Conservation (phyloP, 2,113 vertebrate species). For the Fulica atra region DNA sequence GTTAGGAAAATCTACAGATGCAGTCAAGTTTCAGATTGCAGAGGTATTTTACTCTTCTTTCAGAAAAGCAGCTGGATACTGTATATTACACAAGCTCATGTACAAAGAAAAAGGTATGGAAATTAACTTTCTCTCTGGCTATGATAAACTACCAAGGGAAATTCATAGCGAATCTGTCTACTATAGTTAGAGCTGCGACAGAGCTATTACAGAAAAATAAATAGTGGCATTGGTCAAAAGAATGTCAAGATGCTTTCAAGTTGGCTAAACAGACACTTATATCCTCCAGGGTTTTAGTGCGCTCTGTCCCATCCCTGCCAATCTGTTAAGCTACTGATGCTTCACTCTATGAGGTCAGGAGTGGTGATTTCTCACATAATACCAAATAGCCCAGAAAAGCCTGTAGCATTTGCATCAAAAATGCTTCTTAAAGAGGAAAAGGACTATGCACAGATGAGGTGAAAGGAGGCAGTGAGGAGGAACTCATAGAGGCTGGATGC, state of each 20-base stretch:
- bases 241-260: conserved; percentile 62
- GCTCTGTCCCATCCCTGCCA: conserved; percentile 51
- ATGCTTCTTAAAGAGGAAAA: conserved; percentile 12
- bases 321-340: conserved; percentile 59
- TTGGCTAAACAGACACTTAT: conserved; percentile 38
- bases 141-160: conserved; percentile 53
- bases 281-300: conserved; percentile 49
- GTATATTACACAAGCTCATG: background rate
- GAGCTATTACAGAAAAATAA: conserved; percentile 66
- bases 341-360: conserved; percentile 55
- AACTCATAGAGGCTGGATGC: background rate
- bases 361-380: conserved; percentile 56
- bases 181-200: conserved; percentile 12
- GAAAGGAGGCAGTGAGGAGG: background rate
- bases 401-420: conserved; percentile 47
- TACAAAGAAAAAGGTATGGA: conserved; percentile 46
- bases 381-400: conserved; percentile 54
- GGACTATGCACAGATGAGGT: background rate
- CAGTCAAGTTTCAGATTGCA: background rate
- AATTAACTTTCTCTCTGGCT: conserved; percentile 64
- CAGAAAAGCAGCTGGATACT: conserved; percentile 19
- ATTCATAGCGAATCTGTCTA: conserved; percentile 47
- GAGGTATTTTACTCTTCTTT: conserved; percentile 3
- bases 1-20: conserved; percentile 23
- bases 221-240: conserved; percentile 65